Percentiles rank a stretch among this genome's conserved stretches.
These are phyloP conservation scores for Pedetes capensis DNA, from an alignment of 2,113 vertebrate species.

Conservation along the genomic window DNA sequence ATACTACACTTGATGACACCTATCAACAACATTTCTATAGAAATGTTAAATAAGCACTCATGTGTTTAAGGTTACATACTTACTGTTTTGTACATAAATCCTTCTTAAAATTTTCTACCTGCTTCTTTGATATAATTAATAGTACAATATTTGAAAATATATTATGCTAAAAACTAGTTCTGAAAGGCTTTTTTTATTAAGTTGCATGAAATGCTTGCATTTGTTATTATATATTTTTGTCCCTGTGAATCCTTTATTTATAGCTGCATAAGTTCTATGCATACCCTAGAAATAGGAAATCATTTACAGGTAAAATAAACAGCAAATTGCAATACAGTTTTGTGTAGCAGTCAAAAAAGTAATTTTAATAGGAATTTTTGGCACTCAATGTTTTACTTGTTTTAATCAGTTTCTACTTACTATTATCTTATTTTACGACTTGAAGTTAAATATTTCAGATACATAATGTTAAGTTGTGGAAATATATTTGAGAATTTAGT, in stretches of 20 bases:
- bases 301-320: not conserved
- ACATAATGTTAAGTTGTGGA: not conserved
- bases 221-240: not conserved
- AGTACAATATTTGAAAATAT: not conserved
- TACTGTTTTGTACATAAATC: not conserved
- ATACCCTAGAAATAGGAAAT: not conserved
- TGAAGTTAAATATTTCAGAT: constrained; percentile 19
- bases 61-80: not conserved
- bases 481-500: not conserved
- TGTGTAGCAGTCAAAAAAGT: not conserved
- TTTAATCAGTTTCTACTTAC: constrained; percentile 4
- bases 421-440: not conserved
- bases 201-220: not conserved
- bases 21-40: not conserved
- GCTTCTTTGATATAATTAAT: not conserved
- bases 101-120: not conserved
- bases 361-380: not conserved
- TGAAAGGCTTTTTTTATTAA: not conserved
- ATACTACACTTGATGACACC: too few relatives aligned
- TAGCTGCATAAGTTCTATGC: not conserved
- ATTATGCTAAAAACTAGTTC: not conserved
- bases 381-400: not conserved
- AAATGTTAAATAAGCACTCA: not conserved
- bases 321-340: not conserved
- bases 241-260: not conserved